Percentiles rank a stretch among this genome's conserved stretches.
phyloP scores from a whole-genome alignment of 2,797 vertebrate species.

The Coccyzus lansbergi region DNA sequence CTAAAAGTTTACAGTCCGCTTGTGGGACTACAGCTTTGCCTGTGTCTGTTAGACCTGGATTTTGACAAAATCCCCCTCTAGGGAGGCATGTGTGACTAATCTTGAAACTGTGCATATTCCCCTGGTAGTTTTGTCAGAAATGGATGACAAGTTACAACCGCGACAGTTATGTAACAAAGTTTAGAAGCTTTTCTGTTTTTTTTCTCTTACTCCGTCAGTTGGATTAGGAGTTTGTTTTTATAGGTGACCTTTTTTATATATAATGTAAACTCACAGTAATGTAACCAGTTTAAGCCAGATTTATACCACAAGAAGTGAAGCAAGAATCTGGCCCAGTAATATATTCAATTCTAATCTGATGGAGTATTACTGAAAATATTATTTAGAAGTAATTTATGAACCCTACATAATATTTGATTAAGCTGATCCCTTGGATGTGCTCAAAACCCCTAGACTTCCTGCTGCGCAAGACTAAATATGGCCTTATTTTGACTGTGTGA shows the following conservation, averaged over 20 bases:
- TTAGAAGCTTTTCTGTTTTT: not conserved
- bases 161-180: not conserved
- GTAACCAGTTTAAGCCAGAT: not conserved
- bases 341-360: not conserved
- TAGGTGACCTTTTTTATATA: not conserved
- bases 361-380: not conserved
- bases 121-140: not conserved
- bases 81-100: not conserved
- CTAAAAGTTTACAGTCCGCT: not conserved
- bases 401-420: not conserved
- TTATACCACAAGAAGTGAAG: not conserved
- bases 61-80: not conserved
- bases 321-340: not conserved
- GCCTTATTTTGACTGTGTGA: slow-evolving; percentile 27
- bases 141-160: not conserved
- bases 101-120: not conserved
- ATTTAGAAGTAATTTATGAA: not conserved
- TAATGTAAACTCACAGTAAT: not conserved
- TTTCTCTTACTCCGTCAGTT: not conserved
- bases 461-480: slow-evolving; percentile 7
- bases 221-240: not conserved
- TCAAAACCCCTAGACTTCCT: not conserved
- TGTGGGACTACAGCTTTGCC: not conserved
- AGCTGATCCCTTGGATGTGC: not conserved
- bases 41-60: not conserved